These are phyloP conservation scores for Malurus splendens DNA, from an alignment of 2,797 vertebrate genomes.

Conservation along the genomic window DNA sequence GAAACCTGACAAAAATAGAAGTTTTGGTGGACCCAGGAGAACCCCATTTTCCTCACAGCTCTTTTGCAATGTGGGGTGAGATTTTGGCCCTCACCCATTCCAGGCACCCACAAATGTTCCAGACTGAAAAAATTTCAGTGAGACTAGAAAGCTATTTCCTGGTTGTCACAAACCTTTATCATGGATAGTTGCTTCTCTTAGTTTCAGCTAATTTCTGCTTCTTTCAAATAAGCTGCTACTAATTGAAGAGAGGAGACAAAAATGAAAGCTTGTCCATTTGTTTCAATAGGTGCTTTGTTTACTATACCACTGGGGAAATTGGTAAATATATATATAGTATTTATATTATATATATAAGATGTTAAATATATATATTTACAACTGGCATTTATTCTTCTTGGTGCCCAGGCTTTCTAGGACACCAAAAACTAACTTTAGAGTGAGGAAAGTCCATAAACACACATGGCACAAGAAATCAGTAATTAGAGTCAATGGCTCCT, in stretches of 20 bases:
- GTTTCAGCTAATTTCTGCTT: not conserved
- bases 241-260: not conserved
- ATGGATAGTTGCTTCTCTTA: not conserved
- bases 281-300: not conserved
- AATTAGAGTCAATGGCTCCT: rapidly evolving
- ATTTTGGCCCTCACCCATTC: not conserved
- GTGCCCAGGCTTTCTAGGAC: not conserved
- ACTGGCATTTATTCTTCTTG: not conserved
- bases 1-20: not conserved
- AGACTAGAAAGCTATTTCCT: not conserved
- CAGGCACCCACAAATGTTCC: not conserved
- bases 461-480: not conserved
- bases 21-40: not conserved
- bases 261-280: not conserved
- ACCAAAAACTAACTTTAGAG: not conserved
- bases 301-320: not conserved
- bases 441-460: not conserved
- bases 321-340: too few species aligned
- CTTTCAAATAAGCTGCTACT: not conserved
- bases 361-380: too few species aligned
- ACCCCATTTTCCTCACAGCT: not conserved
- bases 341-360: too few species aligned
- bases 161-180: not conserved
- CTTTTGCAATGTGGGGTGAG: not conserved
- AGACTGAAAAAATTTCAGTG: not conserved